A percentile compares a stretch with the other conserved stretches of the same genome.
phyloP scores from a whole-genome alignment of 1,140 invertebrate genomes.

The Amphibalanus amphitrite region DNA sequence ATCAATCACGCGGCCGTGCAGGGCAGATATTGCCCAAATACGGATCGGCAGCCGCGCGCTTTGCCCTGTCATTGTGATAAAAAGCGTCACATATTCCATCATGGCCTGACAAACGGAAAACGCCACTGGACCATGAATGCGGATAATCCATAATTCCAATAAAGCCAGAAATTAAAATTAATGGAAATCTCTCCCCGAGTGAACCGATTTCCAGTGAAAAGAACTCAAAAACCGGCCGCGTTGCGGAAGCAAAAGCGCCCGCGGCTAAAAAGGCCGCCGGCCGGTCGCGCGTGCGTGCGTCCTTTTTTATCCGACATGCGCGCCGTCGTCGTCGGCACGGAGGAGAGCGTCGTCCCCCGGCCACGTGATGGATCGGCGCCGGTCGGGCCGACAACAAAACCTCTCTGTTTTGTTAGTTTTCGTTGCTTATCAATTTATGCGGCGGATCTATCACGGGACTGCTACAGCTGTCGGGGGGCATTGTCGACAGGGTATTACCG shows the following conservation, averaged over 20 bases:
- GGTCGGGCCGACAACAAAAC: not conserved
- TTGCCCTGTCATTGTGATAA: not conserved
- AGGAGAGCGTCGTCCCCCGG: not conserved
- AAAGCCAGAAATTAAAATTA: constrained; percentile 1
- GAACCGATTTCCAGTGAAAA: constrained; percentile 1
- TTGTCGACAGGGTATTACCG: not conserved
- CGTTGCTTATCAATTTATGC: constrained; percentile 1
- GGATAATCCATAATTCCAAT: constrained; percentile 1
- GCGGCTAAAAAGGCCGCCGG: not conserved
- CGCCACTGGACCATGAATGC: not conserved
- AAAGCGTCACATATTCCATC: constrained; percentile 1
- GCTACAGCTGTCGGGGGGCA: not conserved
- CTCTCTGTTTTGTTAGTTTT: constrained; percentile 1
- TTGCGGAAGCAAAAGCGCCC: not conserved
- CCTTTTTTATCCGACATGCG: not conserved
- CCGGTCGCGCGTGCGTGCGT: not conserved
- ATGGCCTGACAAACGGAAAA: not conserved
- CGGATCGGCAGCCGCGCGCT: not conserved
- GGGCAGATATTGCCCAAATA: not conserved
- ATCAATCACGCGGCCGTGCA: not conserved
- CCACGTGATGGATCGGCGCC: not conserved
- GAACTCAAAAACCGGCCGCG: not conserved
- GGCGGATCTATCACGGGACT: not conserved
- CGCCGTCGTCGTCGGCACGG: too few relatives aligned
- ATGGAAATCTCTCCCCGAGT: not conserved